Base-by-base conservation (phyloP, 2,888 invertebrate genomes). In the Scrobipalpa costella region DNA sequence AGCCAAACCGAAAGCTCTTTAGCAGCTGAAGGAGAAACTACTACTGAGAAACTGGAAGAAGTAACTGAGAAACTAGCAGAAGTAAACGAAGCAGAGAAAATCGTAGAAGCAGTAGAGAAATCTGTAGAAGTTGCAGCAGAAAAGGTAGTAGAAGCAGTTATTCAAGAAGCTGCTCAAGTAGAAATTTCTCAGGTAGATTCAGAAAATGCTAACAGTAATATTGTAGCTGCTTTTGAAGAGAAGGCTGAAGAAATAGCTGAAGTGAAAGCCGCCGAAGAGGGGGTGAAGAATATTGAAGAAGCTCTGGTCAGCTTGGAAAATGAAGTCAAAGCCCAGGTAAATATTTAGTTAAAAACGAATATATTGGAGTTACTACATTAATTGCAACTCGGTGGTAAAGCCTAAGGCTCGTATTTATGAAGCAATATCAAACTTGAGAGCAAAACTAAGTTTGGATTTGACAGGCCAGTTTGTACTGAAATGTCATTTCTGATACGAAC, bases 201-300 rank as follows among this genome's bases (percentile, higher is more conserved):
- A 55, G 69, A 68, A 33, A 68, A 69, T 50, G 64, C 65, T 5
- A 68, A 67, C 44, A 69, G 65, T 38, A 62, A 69, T 33, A 65
- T 68, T n/a, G 66, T 65, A 40, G 67, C 64, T 64, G 62, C 70
- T 40, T 65, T 69, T 0, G 70, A 67, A 44, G 64, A 65, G n/a
- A 67, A 63, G 6, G 66, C 62, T 5, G 66, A 64, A 0, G 63
- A 66, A 49, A n/a, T 55, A n/a, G 66, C 66, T 63, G 71, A 74
- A 49, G 68, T 74, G 0, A 71, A 75, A 36, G 61, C 69, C 0
- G 71, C 72, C 0, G 77, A 73, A 65, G 71, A 71, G 47, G 75
- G 72, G 21, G 79, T 80, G 0, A 79, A 81, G 36, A 87, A 84
- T 62, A 83, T 88, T 34, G 86, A 83, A 44, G 86, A 85, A 2